Base-by-base conservation (phyloP, 2,113 vertebrate species). In the Paradoxurus hermaphroditus region DNA sequence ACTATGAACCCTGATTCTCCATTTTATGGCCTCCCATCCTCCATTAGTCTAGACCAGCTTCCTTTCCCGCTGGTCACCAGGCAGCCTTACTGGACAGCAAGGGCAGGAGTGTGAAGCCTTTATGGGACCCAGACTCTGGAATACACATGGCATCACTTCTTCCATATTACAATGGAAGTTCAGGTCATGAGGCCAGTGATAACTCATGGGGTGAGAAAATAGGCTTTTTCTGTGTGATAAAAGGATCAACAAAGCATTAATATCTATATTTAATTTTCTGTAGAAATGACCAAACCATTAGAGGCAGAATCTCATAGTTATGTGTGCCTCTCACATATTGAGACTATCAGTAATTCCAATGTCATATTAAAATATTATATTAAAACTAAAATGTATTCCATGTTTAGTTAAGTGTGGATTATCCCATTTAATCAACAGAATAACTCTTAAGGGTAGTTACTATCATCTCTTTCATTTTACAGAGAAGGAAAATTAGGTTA, bases 111-210 rank as follows among this genome's bases (percentile, higher is more conserved):
- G 31, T 21, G 34, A 75, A 44, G n/a, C 41, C 0, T n/a, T 68
- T 25, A 6, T 2, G 25, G 84, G 59, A 16, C 27, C 51, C 36
- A 4, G 19, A 31, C 16, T n/a, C 39, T 73, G 31, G 46, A 13
- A 39, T 5, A 16, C 29, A n/a, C 4, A 0, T 14, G 25, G 7
- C 10, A 9, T 86, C 29, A 10, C 44, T 1, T 72, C 8, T 13
- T 31, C 19, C 62, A 36, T n/a, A 10, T 51, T 90, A 14, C 25
- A 4, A 34, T 25, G 4, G 62, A 68, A 84, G 46, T 83, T 27
- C 46, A 68, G 78, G 16, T 78, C 13, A 3, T 19, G 39, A 51
- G 9, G 14, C 13, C 49, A 5, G 1, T 0, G 19, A 21, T 81
- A 23, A 14, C 29, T 78, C 44, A 16, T 0, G 2, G 77, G 34